Evolutionary conservation across 2,888 invertebrate species (phyloP).

Genomic region (Eupithecia pulchellata): DNA sequence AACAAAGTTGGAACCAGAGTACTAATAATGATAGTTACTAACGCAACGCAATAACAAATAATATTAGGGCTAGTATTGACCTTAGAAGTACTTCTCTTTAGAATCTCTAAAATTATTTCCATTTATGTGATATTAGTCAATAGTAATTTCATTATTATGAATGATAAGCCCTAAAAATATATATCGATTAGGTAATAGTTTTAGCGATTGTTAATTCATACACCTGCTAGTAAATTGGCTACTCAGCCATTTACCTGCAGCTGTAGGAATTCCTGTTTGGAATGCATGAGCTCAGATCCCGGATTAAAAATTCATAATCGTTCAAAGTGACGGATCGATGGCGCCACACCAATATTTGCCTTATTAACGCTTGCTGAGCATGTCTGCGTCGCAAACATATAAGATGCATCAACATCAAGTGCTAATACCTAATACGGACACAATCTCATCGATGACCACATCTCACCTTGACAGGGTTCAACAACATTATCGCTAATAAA

Average conservation of each 20-base stretch:
- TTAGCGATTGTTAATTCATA: no score
- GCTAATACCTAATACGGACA: constrained; percentile 66
- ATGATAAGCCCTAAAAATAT: no score
- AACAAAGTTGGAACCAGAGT: not conserved
- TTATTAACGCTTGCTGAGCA: constrained; percentile 54
- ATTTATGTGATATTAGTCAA: no score
- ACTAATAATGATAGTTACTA: not conserved
- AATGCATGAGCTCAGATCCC: constrained; percentile 46
- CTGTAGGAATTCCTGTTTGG: constrained; percentile 23
- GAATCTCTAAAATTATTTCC: no score
- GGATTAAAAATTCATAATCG: constrained; percentile 41
- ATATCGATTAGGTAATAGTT: no score
- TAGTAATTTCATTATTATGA: no score
- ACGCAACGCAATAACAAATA: not conserved
- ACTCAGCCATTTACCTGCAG: constrained; percentile 4
- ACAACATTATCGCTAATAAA: constrained; percentile 59
- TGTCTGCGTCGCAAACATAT: constrained; percentile 49
- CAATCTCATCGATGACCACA: constrained; percentile 66
- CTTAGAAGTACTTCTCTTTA: no score
- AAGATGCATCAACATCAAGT: constrained; percentile 61
- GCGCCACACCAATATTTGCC: constrained; percentile 54
- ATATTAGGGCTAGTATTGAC: not conserved
- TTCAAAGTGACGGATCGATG: constrained; percentile 49
- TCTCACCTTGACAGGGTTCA: constrained; percentile 71
- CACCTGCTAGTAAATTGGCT: no score